Evolutionary conservation across 2,113 vertebrate species (phyloP).

Genomic region (Archocentrus centrarchus): DNA sequence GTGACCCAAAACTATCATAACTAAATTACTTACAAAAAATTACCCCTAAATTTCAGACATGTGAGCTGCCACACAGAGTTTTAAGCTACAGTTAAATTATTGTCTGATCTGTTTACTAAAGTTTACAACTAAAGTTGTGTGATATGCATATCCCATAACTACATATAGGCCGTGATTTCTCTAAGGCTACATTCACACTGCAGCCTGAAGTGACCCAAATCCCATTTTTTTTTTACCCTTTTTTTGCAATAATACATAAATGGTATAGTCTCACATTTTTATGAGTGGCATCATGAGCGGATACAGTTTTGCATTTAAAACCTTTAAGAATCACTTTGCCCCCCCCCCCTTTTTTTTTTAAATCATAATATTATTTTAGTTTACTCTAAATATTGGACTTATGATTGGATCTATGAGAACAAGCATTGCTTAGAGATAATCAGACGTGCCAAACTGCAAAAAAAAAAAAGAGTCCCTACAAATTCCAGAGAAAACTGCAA

Average conservation of each 20-base stretch:
- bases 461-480: background rate
- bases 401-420: background rate
- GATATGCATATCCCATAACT: background rate
- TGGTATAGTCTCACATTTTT: background rate
- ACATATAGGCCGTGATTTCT: background rate
- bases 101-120: background rate
- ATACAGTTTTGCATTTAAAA: background rate
- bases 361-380: background rate
- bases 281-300: background rate
- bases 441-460: background rate
- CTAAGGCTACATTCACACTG: too few species aligned
- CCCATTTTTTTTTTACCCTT: too few species aligned
- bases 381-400: background rate
- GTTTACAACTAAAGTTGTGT: background rate
- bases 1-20: background rate
- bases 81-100: background rate
- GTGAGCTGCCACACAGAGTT: background rate
- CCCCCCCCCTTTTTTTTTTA: background rate
- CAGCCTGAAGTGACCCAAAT: too few species aligned
- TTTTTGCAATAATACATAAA: background rate
- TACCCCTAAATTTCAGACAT: background rate
- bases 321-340: background rate
- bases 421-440: conserved; percentile 1
- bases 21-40: background rate
- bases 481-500: background rate